Conservation (phyloP, 2,888 invertebrate genomes). For the Mythimna ferrago region DNA sequence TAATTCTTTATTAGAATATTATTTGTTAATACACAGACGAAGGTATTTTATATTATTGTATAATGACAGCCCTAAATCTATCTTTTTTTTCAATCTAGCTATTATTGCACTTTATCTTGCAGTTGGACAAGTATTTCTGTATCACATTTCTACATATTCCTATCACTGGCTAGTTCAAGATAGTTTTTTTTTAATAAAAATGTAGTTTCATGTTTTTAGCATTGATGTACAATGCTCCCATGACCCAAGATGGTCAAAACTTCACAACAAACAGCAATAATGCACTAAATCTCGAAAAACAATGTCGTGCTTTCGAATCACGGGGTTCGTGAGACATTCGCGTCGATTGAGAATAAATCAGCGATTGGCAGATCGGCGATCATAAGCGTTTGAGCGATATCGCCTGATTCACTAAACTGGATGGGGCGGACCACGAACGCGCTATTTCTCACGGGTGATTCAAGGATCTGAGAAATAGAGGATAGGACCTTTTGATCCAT, state of each 20-base stretch:
- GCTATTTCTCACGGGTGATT: conserved; percentile 77
- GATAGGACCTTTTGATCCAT: conserved; percentile 4
- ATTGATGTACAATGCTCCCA: neutral
- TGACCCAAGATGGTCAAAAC: neutral
- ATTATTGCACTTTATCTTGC: too few species aligned
- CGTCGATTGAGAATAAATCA: conserved; percentile 76
- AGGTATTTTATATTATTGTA: too few species aligned
- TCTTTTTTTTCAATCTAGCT: too few species aligned
- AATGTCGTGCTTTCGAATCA: conserved; percentile 68
- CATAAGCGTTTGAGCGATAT: conserved; percentile 72
- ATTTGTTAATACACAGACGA: too few species aligned
- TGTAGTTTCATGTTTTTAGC: neutral
- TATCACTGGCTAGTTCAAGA: neutral
- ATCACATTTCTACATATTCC: neutral
- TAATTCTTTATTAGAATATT: too few species aligned
- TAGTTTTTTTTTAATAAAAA: neutral
- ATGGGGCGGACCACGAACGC: conserved; percentile 74
- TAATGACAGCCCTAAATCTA: too few species aligned
- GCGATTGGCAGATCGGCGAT: conserved; percentile 71
- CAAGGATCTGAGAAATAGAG: conserved; percentile 59
- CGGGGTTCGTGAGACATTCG: conserved; percentile 69
- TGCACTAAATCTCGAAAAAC: conserved; percentile 54
- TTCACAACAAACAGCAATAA: conserved; percentile 31
- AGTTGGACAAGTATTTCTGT: too few species aligned
- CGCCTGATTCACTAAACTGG: conserved; percentile 81